Base-by-base conservation (phyloP, 1,140 invertebrate species). In the Cyclina sinensis region DNA sequence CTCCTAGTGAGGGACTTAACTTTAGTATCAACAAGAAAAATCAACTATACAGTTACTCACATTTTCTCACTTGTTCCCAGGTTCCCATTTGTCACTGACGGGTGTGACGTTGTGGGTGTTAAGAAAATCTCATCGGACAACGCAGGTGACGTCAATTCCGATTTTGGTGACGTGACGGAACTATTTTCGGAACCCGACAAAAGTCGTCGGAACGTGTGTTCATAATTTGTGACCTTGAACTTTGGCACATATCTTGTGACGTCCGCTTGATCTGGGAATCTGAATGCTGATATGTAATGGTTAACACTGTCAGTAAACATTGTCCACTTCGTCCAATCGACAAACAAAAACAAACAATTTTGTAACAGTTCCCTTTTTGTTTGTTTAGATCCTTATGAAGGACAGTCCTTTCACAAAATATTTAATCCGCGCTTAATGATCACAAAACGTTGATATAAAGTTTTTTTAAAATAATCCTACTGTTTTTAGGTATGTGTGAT, bases 61-160 rank as follows among this genome's bases (percentile, higher is more conserved):
- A n/a, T n/a, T n/a, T n/a, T n/a, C n/a, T n/a, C n/a, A n/a, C n/a
- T n/a, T n/a, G n/a, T n/a, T n/a, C n/a, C n/a, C n/a, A n/a, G n/a
- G n/a, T n/a, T n/a, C n/a, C n/a, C n/a, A n/a, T n/a, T n/a, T n/a
- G n/a, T n/a, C n/a, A n/a, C n/a, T n/a, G n/a, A n/a, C n/a, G 74
- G 48, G 9, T 2, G 1, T 4, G 27, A 1, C 0, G 74, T 7
- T 1, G 74, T 78, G 4, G 74, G 74, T 51, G 74, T 78, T 4
- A 78, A 30, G 21, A 78, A 78, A 32, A 78, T 51, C 46, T 78
- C 74, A 78, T 78, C 74, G 1, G 70, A 74, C 24, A 24, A 74
- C 14, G 70, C 37, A 5, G 74, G 74, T 21, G 74, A 78, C 30
- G 46, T 51, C 24, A 16, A 5, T 18, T 78, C 74, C 27, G 48